Evolutionary conservation across 2,797 vertebrate species (phyloP), one percentile per base, ranked within the genome.

Genomic region (Tenualosa thibaudeaui): DNA sequence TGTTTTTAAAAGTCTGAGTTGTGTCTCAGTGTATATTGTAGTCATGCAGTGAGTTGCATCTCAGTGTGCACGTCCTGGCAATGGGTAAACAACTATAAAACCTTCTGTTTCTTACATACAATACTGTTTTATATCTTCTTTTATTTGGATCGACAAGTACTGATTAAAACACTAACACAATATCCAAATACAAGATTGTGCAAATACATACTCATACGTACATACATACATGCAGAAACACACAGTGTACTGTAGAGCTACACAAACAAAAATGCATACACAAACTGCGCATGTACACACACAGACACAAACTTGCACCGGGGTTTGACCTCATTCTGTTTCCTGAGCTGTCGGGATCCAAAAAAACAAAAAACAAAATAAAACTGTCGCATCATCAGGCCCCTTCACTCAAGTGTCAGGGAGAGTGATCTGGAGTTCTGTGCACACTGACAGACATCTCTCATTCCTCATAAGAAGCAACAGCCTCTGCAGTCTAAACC

Each of bases 341-440:
- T 75, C 68, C 68, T 43, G 31, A 75, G 68, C 68, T 75, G 68
- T 43, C 37, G 31, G 68, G 56, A n/a, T 58, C 4, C 5, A 75
- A 75, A 37, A 75, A 5, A 37, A 31, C 4, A 15, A 68, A 68
- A 1, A 68, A 31, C 9, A 5, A 37, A 37, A 71, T 31, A 13
- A 13, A 68, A 31, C 13, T 40, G 56, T 37, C 65, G 68, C 68
- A 37, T 43, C 68, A 75, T 75, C 68, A 75, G 15, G 31, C 31
- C 31, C 68, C 68, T 75, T 40, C 68, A 75, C 68, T 75, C 68
- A 75, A 75, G 68, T 75, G 68, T 75, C 68, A 75, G 31, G 4
- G 68, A 40, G 68, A 75, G 24, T 75, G 31, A 75, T 75, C 3
- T 75, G 68, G 31, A 75, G 15, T 43, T 75, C 1, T 31, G 6